A percentile compares a stretch with the other conserved stretches of the same genome.
These are phyloP conservation scores for Tachina lurida DNA, from an alignment of 2,888 invertebrate species.

Conservation along the genomic window DNA sequence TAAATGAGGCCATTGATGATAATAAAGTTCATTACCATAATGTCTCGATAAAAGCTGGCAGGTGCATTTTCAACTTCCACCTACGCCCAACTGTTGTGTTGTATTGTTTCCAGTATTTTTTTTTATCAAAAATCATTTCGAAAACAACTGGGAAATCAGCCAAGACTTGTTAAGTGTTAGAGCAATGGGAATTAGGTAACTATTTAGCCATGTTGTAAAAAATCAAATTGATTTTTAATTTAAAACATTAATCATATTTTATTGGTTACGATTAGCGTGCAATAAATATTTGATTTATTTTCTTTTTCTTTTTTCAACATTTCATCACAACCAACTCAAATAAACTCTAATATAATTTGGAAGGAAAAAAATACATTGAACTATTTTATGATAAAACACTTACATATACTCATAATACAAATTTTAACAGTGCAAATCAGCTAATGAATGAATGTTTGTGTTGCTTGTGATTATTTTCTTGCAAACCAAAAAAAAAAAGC, in stretches of 20 bases:
- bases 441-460: background rate
- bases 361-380: constrained; percentile 40
- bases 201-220: background rate
- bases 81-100: constrained; percentile 50
- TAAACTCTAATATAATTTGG: constrained; percentile 45
- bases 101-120: background rate
- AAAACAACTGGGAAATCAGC: constrained; percentile 39
- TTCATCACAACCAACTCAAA: constrained; percentile 47
- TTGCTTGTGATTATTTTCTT: background rate
- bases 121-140: background rate
- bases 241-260: constrained; percentile 26
- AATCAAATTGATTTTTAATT: constrained; percentile 13
- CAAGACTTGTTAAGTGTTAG: constrained; percentile 6
- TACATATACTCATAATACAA: background rate
- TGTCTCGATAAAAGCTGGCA: constrained; percentile 54
- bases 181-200: constrained; percentile 2
- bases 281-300: background rate
- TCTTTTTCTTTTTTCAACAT: background rate
- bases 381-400: constrained; percentile 10
- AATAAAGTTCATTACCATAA: constrained; percentile 57
- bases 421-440: constrained; percentile 18
- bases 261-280: background rate
- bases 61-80: constrained; percentile 40
- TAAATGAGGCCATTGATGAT: constrained; percentile 23
- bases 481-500: no score